phyloP scores from a whole-genome alignment of 2,113 vertebrate species.

The Colaptes auratus region DNA sequence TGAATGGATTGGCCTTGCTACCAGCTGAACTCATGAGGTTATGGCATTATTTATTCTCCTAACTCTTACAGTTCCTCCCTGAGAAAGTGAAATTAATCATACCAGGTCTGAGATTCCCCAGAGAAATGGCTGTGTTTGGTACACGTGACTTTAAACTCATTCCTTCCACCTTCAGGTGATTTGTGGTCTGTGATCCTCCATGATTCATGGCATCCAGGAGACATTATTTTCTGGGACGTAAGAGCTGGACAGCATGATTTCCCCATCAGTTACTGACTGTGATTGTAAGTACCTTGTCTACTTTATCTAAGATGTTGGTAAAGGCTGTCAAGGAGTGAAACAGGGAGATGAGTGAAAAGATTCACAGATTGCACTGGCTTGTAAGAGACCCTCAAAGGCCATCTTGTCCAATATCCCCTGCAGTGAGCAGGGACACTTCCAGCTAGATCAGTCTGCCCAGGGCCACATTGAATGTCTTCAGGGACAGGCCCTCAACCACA shows the following conservation, averaged over 20 bases:
- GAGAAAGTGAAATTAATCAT: slow-evolving; percentile 34
- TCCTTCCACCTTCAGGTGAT: slow-evolving; percentile 30
- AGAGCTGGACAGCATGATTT: slow-evolving; percentile 55
- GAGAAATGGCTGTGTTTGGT: slow-evolving; percentile 21
- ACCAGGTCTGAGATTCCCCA: slow-evolving; percentile 15
- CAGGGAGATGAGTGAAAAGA: background rate
- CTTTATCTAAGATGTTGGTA: slow-evolving; percentile 6
- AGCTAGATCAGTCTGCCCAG: too few relatives aligned
- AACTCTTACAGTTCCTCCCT: background rate
- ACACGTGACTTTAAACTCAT: background rate
- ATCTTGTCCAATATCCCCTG: too few relatives aligned
- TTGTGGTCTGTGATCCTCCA: background rate
- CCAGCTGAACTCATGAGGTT: background rate
- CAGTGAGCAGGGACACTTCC: too few relatives aligned
- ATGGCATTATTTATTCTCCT: slow-evolving; percentile 27
- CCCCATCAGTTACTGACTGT: slow-evolving; percentile 6
- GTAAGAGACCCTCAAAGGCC: too few relatives aligned
- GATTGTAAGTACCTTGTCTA: background rate
- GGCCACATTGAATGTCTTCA: too few relatives aligned
- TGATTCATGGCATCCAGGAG: slow-evolving; percentile 56
- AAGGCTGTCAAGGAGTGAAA: background rate
- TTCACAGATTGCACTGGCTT: too few relatives aligned
- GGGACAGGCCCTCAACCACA: too few relatives aligned
- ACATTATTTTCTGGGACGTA: slow-evolving; percentile 35
- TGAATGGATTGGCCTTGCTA: background rate